A percentile compares a stretch with the other conserved stretches of the same genome.
Evolutionary conservation across 2,113 vertebrate species (phyloP).

Genomic region (Pelecanus crispus): DNA sequence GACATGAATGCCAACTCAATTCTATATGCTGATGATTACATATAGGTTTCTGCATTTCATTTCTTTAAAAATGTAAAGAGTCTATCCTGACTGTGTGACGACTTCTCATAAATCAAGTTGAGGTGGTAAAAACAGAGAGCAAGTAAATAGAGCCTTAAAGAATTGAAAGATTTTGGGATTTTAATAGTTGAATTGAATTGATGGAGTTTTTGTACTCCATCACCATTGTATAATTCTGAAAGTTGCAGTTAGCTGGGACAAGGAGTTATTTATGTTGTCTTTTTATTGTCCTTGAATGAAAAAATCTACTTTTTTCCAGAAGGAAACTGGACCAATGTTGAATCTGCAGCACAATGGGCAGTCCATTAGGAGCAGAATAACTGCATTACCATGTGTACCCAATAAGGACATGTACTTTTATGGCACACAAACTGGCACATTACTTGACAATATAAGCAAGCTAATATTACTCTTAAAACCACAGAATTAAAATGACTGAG

Average conservation of each 20-base stretch:
- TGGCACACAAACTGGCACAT: not conserved
- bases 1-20: not conserved
- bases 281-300: not conserved
- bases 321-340: not conserved
- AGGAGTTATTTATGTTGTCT: not conserved
- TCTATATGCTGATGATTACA: not conserved
- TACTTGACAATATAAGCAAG: not conserved
- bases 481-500: not conserved
- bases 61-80: not conserved
- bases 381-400: not conserved
- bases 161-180: not conserved
- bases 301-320: not conserved
- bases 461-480: not conserved
- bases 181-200: not conserved
- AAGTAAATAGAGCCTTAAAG: not conserved
- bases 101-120: not conserved
- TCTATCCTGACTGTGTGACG: not conserved
- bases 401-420: not conserved
- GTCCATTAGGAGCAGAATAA: not conserved
- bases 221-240: not conserved
- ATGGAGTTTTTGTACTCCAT: not conserved
- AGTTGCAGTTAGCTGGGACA: not conserved
- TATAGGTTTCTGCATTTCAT: not conserved
- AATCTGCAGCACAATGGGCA: not conserved
- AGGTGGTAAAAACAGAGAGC: not conserved